These are phyloP conservation scores for Odontamblyopus rebecca DNA, from an alignment of 2,797 vertebrate genomes.

Conservation along the genomic window DNA sequence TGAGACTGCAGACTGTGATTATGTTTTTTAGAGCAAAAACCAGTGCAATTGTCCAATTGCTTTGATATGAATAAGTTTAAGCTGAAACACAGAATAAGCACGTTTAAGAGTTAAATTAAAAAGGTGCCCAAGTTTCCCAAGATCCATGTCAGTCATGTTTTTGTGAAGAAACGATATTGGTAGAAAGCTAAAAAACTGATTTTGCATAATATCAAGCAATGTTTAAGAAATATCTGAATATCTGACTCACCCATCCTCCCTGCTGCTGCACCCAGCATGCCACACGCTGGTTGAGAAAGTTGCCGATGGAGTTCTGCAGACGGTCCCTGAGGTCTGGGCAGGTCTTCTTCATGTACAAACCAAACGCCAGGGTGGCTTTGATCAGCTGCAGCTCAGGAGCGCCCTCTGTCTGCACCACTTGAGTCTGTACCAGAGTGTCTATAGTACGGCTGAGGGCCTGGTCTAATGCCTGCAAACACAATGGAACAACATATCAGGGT, in stretches of 20 bases:
- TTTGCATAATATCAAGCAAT: no score
- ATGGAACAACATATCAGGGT: not conserved
- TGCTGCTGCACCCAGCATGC: conserved; percentile 59
- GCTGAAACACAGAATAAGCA: no score
- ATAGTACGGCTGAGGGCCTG: conserved; percentile 45
- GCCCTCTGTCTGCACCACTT: conserved; percentile 44
- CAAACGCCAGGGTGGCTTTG: conserved; percentile 52
- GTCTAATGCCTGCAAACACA: conserved; percentile 43
- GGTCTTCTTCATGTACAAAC: conserved; percentile 55
- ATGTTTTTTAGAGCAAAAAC: no score
- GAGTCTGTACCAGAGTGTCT: conserved; percentile 44
- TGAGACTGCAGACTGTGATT: no score
- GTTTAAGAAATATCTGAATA: no score
- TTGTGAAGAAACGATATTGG: no score
- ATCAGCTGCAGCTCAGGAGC: conserved; percentile 70
- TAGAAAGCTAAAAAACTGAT: no score
- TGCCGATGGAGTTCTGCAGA: conserved; percentile 22
- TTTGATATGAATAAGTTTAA: no score
- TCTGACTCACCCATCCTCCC: conserved; percentile 78
- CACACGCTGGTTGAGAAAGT: conserved; percentile 59
- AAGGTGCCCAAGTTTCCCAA: no score
- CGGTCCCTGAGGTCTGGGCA: conserved; percentile 46
- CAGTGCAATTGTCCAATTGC: no score
- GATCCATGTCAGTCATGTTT: no score
- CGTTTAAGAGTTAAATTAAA: no score